A percentile compares a stretch with the other conserved stretches of the same genome.
These are phyloP conservation scores for Brachycybe producta DNA, from an alignment of 2,888 invertebrate species.

Conservation along the genomic window DNA sequence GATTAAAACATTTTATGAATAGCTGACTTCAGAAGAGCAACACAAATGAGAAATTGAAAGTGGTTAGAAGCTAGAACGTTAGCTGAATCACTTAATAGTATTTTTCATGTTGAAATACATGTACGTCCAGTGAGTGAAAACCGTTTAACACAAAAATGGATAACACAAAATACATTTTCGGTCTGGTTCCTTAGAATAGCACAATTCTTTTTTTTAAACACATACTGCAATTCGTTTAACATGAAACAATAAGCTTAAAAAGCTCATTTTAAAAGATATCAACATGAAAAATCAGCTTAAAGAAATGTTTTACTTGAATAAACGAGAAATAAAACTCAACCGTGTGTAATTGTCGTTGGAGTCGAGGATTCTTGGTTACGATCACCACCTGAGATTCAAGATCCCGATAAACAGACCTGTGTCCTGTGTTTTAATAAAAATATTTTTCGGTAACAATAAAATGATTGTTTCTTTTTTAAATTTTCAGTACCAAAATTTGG, in stretches of 20 bases:
- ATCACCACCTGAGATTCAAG: conserved; percentile 86
- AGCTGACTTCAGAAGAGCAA: no score
- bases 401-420: conserved; percentile 77
- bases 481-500: conserved; percentile 72
- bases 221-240: no score
- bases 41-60: no score
- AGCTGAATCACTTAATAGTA: no score
- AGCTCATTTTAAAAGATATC: not conserved
- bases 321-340: no score
- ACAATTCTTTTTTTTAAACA: no score
- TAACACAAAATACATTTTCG: no score
- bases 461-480: not conserved
- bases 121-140: no score
- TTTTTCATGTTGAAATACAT: no score
- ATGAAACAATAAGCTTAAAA: not conserved
- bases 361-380: conserved; percentile 55
- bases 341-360: conserved; percentile 53
- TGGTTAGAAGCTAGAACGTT: no score
- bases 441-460: not conserved
- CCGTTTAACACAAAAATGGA: no score
- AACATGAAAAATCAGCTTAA: not conserved
- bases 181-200: no score
- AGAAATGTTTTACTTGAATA: conserved; percentile 36
- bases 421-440: conserved; percentile 35
- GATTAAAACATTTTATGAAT: not conserved